Conservation (phyloP, 2,888 invertebrate genomes). For the Pterostichus madidus region DNA sequence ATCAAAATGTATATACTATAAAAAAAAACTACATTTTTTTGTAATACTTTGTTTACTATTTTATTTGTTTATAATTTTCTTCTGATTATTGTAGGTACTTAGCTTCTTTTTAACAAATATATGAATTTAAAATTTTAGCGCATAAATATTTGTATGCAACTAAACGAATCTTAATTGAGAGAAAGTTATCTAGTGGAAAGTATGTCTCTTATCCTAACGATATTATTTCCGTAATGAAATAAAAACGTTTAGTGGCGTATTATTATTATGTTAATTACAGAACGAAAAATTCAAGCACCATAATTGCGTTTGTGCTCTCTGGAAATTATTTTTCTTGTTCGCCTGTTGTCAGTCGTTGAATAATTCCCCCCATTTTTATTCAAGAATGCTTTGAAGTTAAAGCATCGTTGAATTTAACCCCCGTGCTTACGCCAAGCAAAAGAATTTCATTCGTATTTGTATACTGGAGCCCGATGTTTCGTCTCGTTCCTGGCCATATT, state of each 20-base stretch:
- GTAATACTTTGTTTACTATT: too few species aligned
- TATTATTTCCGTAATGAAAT: conserved; percentile 30
- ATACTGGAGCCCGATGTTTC: conserved; percentile 24
- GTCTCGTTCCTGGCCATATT: conserved; percentile 21
- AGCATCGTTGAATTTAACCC: conserved; percentile 33
- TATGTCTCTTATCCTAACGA: background rate
- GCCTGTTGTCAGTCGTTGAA: conserved; percentile 16
- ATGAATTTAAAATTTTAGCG: too few species aligned
- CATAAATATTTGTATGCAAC: too few species aligned
- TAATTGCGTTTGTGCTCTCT: conserved; percentile 28
- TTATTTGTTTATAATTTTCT: too few species aligned
- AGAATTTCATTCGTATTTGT: conserved; percentile 59
- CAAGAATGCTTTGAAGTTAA: conserved; percentile 52
- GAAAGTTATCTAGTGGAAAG: background rate
- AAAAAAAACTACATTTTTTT: too few species aligned
- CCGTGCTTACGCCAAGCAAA: conserved; percentile 24
- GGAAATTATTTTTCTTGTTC: conserved; percentile 44
- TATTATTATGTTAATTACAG: conserved; percentile 42
- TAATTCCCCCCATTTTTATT: conserved; percentile 52
- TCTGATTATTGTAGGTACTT: too few species aligned
- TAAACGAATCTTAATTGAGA: background rate
- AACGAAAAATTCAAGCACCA: conserved; percentile 8
- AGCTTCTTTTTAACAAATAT: background rate
- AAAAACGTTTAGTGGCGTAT: conserved; percentile 1
- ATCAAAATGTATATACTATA: too few species aligned